A percentile compares a stretch with the other conserved stretches of the same genome.
These are phyloP conservation scores for Conomelus anceps DNA, from an alignment of 2,888 invertebrate genomes.

Conservation along the genomic window DNA sequence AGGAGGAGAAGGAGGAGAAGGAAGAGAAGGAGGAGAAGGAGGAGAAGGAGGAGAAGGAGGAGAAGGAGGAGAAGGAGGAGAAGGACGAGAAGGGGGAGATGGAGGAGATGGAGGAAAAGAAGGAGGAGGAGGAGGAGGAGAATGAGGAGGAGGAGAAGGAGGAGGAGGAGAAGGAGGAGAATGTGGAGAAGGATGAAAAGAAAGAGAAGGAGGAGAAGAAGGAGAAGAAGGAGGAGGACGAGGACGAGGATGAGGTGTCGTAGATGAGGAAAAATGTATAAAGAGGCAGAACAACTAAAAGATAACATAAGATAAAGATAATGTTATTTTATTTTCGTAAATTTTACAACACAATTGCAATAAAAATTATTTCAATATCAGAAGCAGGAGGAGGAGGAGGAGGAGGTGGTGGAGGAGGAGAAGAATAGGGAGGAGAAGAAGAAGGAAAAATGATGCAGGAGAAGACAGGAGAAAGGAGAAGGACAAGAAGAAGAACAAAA, in stretches of 20 bases:
- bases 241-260: no score
- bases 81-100: background rate
- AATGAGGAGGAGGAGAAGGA: background rate
- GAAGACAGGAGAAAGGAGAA: no score
- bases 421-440: no score
- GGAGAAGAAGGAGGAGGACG: background rate
- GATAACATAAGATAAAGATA: background rate
- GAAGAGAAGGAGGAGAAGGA: background rate
- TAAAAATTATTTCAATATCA: no score
- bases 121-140: background rate
- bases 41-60: background rate
- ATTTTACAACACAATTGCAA: no score
- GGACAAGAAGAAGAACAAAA: no score
- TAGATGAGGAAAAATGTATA: background rate
- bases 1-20: background rate
- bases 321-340: no score
- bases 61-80: background rate
- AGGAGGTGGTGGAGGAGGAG: background rate
- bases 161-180: background rate
- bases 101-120: background rate
- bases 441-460: no score
- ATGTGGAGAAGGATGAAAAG: background rate
- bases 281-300: background rate
- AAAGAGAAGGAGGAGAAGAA: background rate
- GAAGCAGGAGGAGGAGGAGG: constrained; percentile 3